A percentile compares a stretch with the other conserved stretches of the same genome.
Conservation (phyloP, 2,888 invertebrate species). For the Lithophane leautieri region DNA sequence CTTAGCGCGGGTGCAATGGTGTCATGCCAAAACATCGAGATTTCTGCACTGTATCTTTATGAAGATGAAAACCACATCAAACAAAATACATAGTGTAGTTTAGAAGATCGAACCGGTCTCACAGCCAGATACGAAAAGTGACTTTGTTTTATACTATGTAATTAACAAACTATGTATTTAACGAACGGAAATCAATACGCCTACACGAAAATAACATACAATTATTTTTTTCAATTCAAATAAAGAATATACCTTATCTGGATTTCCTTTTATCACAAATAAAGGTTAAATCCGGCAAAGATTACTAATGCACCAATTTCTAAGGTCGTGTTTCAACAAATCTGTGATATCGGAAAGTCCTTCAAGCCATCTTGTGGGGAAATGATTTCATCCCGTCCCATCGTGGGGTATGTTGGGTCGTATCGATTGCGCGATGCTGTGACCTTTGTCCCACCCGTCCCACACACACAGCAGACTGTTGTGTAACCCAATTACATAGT, state of each 20-base stretch:
- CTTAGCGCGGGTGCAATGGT: no score
- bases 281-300: slow-evolving; percentile 32
- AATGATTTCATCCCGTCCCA: slow-evolving; percentile 49
- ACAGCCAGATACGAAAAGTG: neutral
- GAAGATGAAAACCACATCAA: neutral
- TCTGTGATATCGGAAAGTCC: slow-evolving; percentile 38
- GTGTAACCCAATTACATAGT: slow-evolving; percentile 56
- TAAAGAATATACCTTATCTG: slow-evolving; percentile 12
- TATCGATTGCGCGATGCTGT: slow-evolving; percentile 70
- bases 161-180: neutral
- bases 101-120: no score
- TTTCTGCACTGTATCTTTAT: neutral
- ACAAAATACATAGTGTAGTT: no score
- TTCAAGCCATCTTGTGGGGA: slow-evolving; percentile 45
- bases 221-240: slow-evolving; percentile 3
- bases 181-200: neutral
- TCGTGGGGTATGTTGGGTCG: slow-evolving; percentile 40
- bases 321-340: slow-evolving; percentile 54
- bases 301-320: slow-evolving; percentile 50
- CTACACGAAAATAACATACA: slow-evolving; percentile 7
- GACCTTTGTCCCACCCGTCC: slow-evolving; percentile 69
- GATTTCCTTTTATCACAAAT: slow-evolving; percentile 32
- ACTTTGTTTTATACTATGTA: neutral
- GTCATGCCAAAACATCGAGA: neutral
- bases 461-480: slow-evolving; percentile 52